phyloP scores from a whole-genome alignment of 2,797 vertebrate genomes.

The Myotis pilosus region DNA sequence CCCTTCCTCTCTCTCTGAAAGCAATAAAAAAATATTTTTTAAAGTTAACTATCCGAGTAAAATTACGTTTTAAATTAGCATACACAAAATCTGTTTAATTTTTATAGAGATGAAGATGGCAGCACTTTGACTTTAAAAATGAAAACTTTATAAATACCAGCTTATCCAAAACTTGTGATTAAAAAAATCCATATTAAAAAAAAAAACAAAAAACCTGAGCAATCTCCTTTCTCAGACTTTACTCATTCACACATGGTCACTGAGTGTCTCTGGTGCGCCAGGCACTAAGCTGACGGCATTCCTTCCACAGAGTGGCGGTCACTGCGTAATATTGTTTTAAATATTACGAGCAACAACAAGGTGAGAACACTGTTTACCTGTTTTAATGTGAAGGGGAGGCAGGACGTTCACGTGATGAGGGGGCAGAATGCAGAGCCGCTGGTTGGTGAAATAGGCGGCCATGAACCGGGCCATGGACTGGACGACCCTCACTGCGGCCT shows the following conservation, averaged over 20 bases:
- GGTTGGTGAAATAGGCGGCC: slow-evolving; percentile 95
- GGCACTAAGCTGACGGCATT: not conserved
- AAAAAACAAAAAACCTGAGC: not conserved
- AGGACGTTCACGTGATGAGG: slow-evolving; percentile 91
- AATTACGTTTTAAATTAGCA: slow-evolving; percentile 1
- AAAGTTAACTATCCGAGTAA: not conserved
- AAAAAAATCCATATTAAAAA: not conserved
- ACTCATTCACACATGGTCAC: not conserved
- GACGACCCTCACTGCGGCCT: slow-evolving; percentile 88
- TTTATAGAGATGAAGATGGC: not conserved
- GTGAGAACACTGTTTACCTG: slow-evolving; percentile 81
- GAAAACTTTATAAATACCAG: not conserved
- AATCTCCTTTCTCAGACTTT: not conserved
- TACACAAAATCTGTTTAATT: not conserved
- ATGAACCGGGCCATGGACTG: slow-evolving; percentile 94
- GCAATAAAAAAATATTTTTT: not conserved
- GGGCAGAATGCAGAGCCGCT: slow-evolving; percentile 89
- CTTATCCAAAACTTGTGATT: not conserved
- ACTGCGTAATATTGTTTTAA: not conserved
- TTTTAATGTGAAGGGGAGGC: slow-evolving; percentile 88
- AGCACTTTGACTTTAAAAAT: not conserved
- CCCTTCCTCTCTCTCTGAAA: not conserved
- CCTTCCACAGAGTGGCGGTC: not conserved
- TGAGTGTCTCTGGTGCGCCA: not conserved
- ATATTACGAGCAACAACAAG: not conserved